Conservation (phyloP, 2,797 vertebrate species). For the Scyliorhinus canicula region DNA sequence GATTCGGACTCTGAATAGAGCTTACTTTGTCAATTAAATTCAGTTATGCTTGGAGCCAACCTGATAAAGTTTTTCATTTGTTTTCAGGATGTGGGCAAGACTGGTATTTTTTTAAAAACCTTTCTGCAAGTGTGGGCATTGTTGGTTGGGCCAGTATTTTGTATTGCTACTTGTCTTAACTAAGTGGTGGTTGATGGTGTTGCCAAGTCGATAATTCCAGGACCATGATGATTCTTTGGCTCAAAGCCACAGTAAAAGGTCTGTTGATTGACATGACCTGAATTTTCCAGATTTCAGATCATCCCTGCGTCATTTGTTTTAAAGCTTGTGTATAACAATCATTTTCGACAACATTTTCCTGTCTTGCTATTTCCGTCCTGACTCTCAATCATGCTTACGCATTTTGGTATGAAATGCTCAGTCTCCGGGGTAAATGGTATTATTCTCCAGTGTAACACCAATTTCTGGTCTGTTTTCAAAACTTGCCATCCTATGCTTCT, state of each 20-base stretch:
- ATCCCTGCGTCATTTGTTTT: background rate
- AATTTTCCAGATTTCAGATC: background rate
- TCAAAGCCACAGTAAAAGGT: background rate
- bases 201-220: background rate
- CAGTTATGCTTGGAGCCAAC: background rate
- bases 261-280: background rate
- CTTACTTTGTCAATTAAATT: background rate
- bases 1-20: background rate
- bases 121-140: no score
- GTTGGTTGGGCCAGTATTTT: background rate
- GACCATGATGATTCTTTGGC: background rate
- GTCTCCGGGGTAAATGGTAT: background rate
- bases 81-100: background rate
- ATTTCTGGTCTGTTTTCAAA: background rate
- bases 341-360: background rate
- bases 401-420: background rate
- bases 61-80: no score
- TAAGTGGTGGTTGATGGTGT: background rate
- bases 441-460: background rate
- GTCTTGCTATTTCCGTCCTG: background rate
- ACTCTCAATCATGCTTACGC: background rate
- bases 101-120: no score
- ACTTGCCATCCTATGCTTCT: background rate
- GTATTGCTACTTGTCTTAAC: background rate
- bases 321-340: background rate